Evolutionary conservation across 1,140 invertebrate genomes (phyloP), one percentile per base, ranked within the genome.

Genomic region (Hyphantria cunea): DNA sequence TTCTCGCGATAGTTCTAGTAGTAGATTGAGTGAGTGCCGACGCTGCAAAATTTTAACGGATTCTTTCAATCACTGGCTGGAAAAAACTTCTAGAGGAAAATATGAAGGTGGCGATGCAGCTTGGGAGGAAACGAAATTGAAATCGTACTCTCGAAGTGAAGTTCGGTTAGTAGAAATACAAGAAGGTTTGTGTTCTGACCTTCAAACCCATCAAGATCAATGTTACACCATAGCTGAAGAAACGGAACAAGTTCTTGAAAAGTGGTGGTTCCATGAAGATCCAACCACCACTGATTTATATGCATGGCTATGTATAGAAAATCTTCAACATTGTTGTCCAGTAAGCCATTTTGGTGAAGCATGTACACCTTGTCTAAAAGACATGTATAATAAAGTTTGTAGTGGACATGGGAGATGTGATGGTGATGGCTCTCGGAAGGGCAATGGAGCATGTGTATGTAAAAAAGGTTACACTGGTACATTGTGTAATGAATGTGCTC

Each of bases 91-190:
- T 33, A 94, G 97, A 74, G 96, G 96, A 32, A 98, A 99, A 87
- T 98, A 96, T 92, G 98, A 98, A 83, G 98, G 98, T 48, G 98
- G 98, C 10, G 98, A 99, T 90, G 96, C 97, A 9, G 97, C 96
- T 48, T 99, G 98, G 98, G 98, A 99, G 89, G 97, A 99, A 91
- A 94, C 97, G 62, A 98, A 97, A 76, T 91, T 98, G 69, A 95
- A 95, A 67, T 94, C 94, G 32, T 99, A 99, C 90, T 93, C 95
- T 49, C 95, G 92, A 47, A 99, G 98, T 92, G 98, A 99, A 93
- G 94, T 95, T 34, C 92, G 98, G 63, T 92, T 99, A 49, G 95
- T 97, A 8, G 98, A 99, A 92, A 97, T 99, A 64, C 96, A 98
- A 89, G 98, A 99, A 90, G 90, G 92, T 32, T 80, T 98, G 0